These are phyloP conservation scores for Ptychochromis oligacanthus DNA, from an alignment of 2,113 vertebrate genomes.

Conservation along the genomic window DNA sequence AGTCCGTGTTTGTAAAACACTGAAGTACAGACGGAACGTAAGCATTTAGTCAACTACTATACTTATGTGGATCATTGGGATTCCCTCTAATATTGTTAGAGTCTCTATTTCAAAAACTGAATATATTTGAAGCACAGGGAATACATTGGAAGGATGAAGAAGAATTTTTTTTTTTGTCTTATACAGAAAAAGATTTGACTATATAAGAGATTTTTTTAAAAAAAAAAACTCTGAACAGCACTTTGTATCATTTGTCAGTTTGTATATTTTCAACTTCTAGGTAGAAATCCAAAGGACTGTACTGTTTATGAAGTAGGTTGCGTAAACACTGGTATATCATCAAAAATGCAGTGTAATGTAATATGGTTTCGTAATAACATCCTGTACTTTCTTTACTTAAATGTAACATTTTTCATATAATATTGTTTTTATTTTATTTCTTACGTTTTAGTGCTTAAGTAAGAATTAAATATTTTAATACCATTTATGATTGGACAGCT, in stretches of 20 bases:
- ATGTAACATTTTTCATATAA: not conserved
- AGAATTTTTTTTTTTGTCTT: not conserved
- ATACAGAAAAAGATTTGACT: not conserved
- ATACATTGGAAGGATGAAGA: not conserved
- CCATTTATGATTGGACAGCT: slow-evolving; percentile 22
- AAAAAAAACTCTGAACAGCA: too few species aligned
- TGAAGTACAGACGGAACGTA: not conserved
- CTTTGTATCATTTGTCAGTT: too few species aligned
- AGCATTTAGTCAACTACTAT: not conserved
- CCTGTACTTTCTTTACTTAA: not conserved
- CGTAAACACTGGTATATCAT: not conserved
- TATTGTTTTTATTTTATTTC: not conserved
- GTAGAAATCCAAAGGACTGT: too few species aligned
- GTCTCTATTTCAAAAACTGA: too few species aligned
- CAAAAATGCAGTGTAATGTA: not conserved
- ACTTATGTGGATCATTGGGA: not conserved
- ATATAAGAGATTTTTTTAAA: not conserved
- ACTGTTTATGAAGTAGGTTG: not conserved
- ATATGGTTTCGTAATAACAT: not conserved
- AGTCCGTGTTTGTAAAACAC: not conserved
- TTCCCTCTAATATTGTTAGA: not conserved
- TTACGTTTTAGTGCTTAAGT: not conserved
- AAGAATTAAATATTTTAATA: not conserved
- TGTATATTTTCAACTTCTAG: too few species aligned
- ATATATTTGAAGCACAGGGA: not conserved